Evolutionary conservation across 2,888 invertebrate genomes (phyloP).

Genomic region (Nyleta sp.): DNA sequence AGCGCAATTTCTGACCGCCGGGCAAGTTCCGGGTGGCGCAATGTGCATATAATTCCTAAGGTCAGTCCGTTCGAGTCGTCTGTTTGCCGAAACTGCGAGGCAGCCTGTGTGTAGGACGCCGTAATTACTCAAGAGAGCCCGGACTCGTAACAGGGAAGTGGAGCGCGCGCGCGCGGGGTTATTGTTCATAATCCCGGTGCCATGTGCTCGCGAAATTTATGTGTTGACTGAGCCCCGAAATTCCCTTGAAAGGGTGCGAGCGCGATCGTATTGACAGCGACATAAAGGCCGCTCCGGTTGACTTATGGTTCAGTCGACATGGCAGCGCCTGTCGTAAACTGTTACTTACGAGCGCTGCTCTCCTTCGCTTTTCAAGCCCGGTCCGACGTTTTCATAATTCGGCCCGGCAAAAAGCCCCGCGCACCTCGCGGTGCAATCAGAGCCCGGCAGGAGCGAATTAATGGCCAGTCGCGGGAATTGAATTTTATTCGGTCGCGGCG

Average conservation of each 20-base stretch:
- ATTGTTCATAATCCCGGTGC: constrained; percentile 79
- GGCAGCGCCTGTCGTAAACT: constrained; percentile 44
- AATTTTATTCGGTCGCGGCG: constrained; percentile 36
- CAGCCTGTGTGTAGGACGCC: constrained; percentile 75
- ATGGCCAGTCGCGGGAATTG: too few species aligned
- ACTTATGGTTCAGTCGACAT: constrained; percentile 39
- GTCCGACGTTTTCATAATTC: constrained; percentile 31
- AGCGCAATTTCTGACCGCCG: constrained; percentile 29
- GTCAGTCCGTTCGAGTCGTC: constrained; percentile 54
- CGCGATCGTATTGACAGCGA: constrained; percentile 61
- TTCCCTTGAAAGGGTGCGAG: constrained; percentile 58
- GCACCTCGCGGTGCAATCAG: too few species aligned
- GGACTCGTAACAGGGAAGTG: constrained; percentile 69
- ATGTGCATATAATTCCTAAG: constrained; percentile 52
- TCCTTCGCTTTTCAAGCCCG: neutral
- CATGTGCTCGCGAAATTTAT: constrained; percentile 79
- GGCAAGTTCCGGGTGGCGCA: constrained; percentile 2
- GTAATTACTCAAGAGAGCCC: constrained; percentile 77
- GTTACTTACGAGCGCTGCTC: constrained; percentile 32
- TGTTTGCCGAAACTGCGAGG: constrained; percentile 70
- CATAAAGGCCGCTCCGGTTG: constrained; percentile 48
- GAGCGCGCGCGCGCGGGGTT: constrained; percentile 74
- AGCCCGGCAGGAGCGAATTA: too few species aligned
- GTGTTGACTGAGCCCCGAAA: constrained; percentile 73
- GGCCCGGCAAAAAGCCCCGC: too few species aligned